Conservation (phyloP, 2,797 vertebrate species). For the Poecile montanus region DNA sequence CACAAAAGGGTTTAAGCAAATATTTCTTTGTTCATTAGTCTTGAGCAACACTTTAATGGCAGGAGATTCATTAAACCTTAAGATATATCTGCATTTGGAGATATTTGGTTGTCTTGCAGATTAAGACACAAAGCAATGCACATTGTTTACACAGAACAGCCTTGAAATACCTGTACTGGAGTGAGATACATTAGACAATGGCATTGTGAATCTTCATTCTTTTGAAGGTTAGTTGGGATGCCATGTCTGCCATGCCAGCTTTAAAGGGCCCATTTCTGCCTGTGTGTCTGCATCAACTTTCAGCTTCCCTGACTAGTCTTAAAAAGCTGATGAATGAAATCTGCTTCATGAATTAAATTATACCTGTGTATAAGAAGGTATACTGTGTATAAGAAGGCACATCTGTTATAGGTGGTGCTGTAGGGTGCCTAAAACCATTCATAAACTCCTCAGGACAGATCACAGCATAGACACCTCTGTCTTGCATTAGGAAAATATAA, state of each 20-base stretch:
- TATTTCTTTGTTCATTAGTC: slow-evolving; percentile 79
- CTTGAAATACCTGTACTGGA: slow-evolving; percentile 77
- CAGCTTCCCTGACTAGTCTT: slow-evolving; percentile 50
- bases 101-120: slow-evolving; percentile 73
- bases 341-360: slow-evolving; percentile 60
- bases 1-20: slow-evolving; percentile 78
- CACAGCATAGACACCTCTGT: neutral
- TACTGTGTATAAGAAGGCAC: slow-evolving; percentile 23
- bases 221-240: slow-evolving; percentile 31
- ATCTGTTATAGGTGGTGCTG: neutral
- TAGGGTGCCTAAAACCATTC: neutral
- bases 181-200: slow-evolving; percentile 72
- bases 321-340: slow-evolving; percentile 54
- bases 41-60: slow-evolving; percentile 76
- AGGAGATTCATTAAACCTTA: slow-evolving; percentile 78
- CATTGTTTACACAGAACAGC: slow-evolving; percentile 59
- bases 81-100: slow-evolving; percentile 61
- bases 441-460: neutral
- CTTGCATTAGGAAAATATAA: neutral
- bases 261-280: slow-evolving; percentile 24
- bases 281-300: slow-evolving; percentile 51
- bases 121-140: slow-evolving; percentile 70
- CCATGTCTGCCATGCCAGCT: neutral
- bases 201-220: slow-evolving; percentile 72
- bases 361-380: slow-evolving; percentile 17